These are phyloP conservation scores for Grammatotria lemairii DNA, from an alignment of 2,113 vertebrate species.

Conservation along the genomic window DNA sequence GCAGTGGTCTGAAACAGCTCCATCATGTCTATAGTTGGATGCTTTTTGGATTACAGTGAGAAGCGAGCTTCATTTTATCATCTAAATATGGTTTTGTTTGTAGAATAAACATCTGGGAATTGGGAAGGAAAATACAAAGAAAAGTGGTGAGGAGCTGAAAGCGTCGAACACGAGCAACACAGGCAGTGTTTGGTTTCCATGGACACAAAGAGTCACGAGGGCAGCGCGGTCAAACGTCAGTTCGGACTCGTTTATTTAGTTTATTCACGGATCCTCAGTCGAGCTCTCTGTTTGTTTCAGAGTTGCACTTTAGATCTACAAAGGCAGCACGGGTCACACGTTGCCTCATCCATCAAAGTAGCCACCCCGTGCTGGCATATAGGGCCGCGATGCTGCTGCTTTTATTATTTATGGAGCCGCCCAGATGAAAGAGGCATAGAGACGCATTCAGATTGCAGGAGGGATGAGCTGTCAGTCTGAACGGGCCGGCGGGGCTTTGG, in stretches of 20 bases:
- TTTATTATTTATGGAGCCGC: slow-evolving; percentile 43
- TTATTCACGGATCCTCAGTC: background rate
- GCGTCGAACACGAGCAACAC: background rate
- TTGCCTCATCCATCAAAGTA: slow-evolving; percentile 36
- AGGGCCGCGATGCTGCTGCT: background rate
- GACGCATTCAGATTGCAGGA: background rate
- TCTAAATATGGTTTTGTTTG: slow-evolving; percentile 26
- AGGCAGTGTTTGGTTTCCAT: background rate
- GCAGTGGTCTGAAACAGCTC: background rate
- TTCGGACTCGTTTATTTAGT: background rate
- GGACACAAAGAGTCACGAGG: background rate
- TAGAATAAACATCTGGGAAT: background rate
- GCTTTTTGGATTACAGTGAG: background rate
- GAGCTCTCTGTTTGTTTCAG: background rate
- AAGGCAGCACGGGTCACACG: slow-evolving; percentile 16
- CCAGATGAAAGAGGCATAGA: slow-evolving; percentile 11
- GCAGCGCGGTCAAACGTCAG: background rate
- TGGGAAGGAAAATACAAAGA: background rate
- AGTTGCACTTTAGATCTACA: background rate
- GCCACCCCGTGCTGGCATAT: background rate
- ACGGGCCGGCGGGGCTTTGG: background rate
- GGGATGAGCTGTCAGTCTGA: slow-evolving; percentile 1
- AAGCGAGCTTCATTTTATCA: background rate
- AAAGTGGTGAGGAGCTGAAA: background rate
- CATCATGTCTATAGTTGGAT: slow-evolving; percentile 19